Base-by-base conservation (phyloP, 2,113 vertebrate species). In the Epinephelus moara region DNA sequence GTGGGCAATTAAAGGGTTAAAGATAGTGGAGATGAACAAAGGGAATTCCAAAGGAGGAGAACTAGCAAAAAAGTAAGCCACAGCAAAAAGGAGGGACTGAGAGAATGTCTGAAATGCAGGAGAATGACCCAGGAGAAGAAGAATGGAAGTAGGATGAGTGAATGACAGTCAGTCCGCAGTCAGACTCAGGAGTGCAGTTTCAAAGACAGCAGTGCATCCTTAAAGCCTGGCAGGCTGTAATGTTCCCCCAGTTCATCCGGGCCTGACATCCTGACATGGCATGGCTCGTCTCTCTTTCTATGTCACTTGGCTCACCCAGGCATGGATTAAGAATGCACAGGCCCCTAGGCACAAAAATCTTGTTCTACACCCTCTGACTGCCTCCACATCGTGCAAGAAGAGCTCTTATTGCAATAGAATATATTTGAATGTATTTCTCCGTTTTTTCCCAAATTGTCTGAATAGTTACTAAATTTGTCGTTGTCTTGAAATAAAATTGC, bases 151-250 rank as follows among this genome's bases (percentile, higher is more conserved):
- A n/a, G 13, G 8, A 21, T n/a, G n/a, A 78, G 18, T 77, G 52
- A 66, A 14, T 56, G 74, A 56, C 52, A 69, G n/a, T 59, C 9
- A 11, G 9, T 19, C n/a, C 57, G n/a, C 23, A 73, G 71, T n/a
- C 55, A 30, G 25, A 23, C 64, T 37, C 75, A 19, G 23, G 37
- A 55, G 64, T 30, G 40, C 19, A 19, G 45, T 78, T 70, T 62
- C 7, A 74, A 50, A 74, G 72, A 52, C 47, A 63, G 49, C 60
- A 37, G 27, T 12, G 45, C 72, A 50, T 33, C 23, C 49, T 23
- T 42, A 47, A 62, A 64, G 40, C 10, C 67, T 27, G 47, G 25
- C 27, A 62, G 21, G 33, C 47, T 78, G 45, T 25, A 61, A 69
- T 19, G 52, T 77, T n/a, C 15, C 14, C 23, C 15, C 4, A 1